Base-by-base conservation (phyloP, 2,113 vertebrate species). In the Sigmodon hispidus region DNA sequence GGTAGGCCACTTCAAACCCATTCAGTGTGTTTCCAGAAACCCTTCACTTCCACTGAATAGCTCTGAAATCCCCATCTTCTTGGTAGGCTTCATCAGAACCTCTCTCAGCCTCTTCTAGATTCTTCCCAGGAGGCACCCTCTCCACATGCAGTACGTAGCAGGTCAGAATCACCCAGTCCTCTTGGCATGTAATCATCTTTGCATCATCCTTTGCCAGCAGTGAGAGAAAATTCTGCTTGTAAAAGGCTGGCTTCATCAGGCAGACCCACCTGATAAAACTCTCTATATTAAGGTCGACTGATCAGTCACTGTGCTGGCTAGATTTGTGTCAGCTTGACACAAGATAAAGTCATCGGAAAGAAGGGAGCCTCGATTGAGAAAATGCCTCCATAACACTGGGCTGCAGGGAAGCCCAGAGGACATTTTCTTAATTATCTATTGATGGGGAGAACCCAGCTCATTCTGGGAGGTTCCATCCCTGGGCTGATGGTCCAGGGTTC, bases 171-270 rank as follows among this genome's bases (percentile, higher is more conserved):
- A 45, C 36, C 5, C 24, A 75, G 29, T 79, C 55, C 83, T 65
- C 40, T 76, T 79, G 24, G 31, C 57, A 88, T 75, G 57, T 34
- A 45, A 12, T 50, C 65, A 90, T 45, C 50, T n/a, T 83, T 43
- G n/a, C 2, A 22, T 48, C 76, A 31, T n/a, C 26, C 77, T 90
- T 19, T 40, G 13, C 84, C 45, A 26, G 79, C 43, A 50, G 6
- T 40, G 67, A 48, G 80, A 90, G 48, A 87, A 83, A 92, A 70
- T 29, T 24, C 52, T 89, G 34, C 69, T 72, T 95, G 70, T 67
- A 52, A 90, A 75, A 45, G 40, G 36, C 69, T 83, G 22, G 0
- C 34, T 61, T 80, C 43, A 31, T 84, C 83, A 79, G n/a, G 9
- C 40, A 87, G n/a, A 70, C 40, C 55, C 63, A 84, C 36, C 19